Evolutionary conservation across 2,888 invertebrate genomes (phyloP).

Genomic region (Zaprionus obscuricornis): DNA sequence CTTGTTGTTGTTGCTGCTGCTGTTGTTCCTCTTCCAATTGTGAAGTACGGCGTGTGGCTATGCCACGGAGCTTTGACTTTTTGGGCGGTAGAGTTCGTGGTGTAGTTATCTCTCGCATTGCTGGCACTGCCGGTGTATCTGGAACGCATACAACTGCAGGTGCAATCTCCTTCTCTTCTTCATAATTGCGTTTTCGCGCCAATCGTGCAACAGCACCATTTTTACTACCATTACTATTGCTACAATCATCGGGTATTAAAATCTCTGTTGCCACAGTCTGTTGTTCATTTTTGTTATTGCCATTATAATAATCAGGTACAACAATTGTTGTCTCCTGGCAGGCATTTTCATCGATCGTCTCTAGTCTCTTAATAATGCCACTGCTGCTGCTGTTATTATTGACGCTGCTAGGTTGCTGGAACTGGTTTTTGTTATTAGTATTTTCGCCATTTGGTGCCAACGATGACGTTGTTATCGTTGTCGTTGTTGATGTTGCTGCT

Average conservation of each 20-base stretch:
- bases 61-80: slow-evolving; percentile 75
- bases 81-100: slow-evolving; percentile 80
- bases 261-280: slow-evolving; percentile 35
- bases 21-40: slow-evolving; percentile 62
- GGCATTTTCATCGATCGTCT: slow-evolving; percentile 74
- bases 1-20: slow-evolving; percentile 2
- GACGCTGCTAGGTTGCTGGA: slow-evolving; percentile 34
- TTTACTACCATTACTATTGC: slow-evolving; percentile 50
- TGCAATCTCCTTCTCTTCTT: slow-evolving; percentile 70
- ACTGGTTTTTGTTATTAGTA: slow-evolving; percentile 50
- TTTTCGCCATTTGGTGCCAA: no score
- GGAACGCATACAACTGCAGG: slow-evolving; percentile 23
- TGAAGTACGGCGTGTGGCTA: slow-evolving; percentile 63
- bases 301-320: slow-evolving; percentile 43
- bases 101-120: slow-evolving; percentile 52
- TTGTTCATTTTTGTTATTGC: slow-evolving; percentile 45
- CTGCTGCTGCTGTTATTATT: slow-evolving; percentile 5
- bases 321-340: slow-evolving; percentile 48
- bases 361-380: slow-evolving; percentile 54
- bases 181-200: slow-evolving; percentile 81
- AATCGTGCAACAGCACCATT: slow-evolving; percentile 48
- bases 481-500: slow-evolving; percentile 38
- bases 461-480: slow-evolving; percentile 27
- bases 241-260: slow-evolving; percentile 28
- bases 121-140: slow-evolving; percentile 37